Evolutionary conservation across 1,140 invertebrate species (phyloP).

Genomic region (Muscidifurax raptorellus): DNA sequence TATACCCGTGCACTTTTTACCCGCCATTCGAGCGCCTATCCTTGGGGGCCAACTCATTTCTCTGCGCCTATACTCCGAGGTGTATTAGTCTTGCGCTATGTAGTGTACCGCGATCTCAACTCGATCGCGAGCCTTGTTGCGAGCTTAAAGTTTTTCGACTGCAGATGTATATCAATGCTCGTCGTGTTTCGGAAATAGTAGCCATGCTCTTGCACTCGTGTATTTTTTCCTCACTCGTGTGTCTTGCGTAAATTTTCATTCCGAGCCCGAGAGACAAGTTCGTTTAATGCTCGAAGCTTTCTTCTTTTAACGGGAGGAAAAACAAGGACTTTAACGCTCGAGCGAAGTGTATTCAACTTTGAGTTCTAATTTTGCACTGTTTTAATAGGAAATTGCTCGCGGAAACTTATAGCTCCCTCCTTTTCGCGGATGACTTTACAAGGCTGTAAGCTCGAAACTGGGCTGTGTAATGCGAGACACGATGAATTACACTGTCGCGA

Average conservation of each 20-base stretch:
- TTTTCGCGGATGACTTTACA: background rate
- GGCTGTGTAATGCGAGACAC: background rate
- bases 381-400: background rate
- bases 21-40: background rate
- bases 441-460: background rate
- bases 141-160: too few relatives aligned
- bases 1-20: conserved; percentile 16
- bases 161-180: too few relatives aligned
- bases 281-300: background rate
- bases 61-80: background rate
- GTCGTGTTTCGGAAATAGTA: background rate
- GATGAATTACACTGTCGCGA: background rate
- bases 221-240: background rate
- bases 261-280: background rate
- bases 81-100: background rate
- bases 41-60: background rate
- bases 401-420: background rate
- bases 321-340: background rate
- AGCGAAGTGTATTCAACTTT: background rate
- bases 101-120: too few relatives aligned
- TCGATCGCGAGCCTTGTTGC: too few relatives aligned
- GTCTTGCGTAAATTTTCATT: background rate
- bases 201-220: background rate
- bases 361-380: background rate
- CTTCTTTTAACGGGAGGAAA: background rate